Conservation (phyloP, 2,888 invertebrate species). For the Cosmopolites sordidus region DNA sequence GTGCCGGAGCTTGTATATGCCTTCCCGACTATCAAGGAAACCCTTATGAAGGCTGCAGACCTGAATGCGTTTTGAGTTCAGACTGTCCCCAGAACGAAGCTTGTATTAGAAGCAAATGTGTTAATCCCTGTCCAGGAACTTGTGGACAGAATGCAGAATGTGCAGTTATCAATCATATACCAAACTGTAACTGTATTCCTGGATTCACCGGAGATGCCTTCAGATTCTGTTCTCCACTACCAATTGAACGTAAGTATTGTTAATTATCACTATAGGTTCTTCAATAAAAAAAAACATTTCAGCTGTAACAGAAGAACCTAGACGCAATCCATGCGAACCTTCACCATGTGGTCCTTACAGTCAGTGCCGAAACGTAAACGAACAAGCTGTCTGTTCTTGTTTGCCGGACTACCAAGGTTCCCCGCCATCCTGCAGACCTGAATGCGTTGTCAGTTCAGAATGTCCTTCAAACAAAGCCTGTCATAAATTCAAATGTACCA, state of each 20-base stretch:
- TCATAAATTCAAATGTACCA: conserved; percentile 68
- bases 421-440: conserved; percentile 72
- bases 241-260: conserved; percentile 34
- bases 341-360: conserved; percentile 76
- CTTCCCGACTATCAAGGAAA: conserved; percentile 78
- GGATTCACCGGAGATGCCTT: conserved; percentile 75
- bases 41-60: conserved; percentile 81
- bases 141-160: conserved; percentile 83
- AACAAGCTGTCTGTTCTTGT: conserved; percentile 72
- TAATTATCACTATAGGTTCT: neutral
- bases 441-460: conserved; percentile 73
- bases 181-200: conserved; percentile 74
- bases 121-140: conserved; percentile 80
- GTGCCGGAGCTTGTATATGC: conserved; percentile 76
- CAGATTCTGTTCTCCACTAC: conserved; percentile 47
- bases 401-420: conserved; percentile 64
- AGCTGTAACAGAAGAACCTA: conserved; percentile 31
- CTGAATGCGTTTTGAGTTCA: conserved; percentile 81
- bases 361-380: conserved; percentile 61
- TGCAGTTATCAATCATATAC: conserved; percentile 78
- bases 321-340: conserved; percentile 62
- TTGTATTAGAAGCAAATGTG: conserved; percentile 78
- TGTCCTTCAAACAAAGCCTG: conserved; percentile 69
- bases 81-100: conserved; percentile 80
- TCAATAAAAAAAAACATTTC: neutral